Percentiles rank a stretch among this genome's conserved stretches.
Evolutionary conservation across 2,113 vertebrate genomes (phyloP).

Genomic region (Lontra canadensis): DNA sequence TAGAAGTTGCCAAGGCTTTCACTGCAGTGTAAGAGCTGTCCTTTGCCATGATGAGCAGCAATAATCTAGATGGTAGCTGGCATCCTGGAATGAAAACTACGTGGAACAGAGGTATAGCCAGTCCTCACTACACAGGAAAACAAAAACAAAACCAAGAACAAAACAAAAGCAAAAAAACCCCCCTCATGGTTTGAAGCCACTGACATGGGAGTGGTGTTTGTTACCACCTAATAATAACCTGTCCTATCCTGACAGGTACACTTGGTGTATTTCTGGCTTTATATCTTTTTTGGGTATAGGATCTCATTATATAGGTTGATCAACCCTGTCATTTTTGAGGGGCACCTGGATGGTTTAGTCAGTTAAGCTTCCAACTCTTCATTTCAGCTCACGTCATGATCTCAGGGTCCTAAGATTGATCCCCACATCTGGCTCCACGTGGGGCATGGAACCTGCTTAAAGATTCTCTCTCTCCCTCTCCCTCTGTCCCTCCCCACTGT

Average conservation of each 20-base stretch:
- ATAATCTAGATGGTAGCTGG: background rate
- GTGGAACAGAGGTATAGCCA: background rate
- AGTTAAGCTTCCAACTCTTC: background rate
- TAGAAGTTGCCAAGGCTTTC: background rate
- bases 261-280: background rate
- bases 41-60: background rate
- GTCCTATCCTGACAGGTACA: background rate
- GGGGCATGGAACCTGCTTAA: background rate
- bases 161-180: background rate
- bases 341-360: background rate
- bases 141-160: background rate
- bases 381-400: background rate
- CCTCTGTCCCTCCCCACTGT: background rate
- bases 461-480: background rate
- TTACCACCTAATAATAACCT: background rate
- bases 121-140: background rate
- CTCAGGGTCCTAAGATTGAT: background rate
- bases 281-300: background rate
- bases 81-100: background rate
- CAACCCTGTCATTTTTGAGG: background rate
- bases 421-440: background rate
- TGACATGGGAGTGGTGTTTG: background rate
- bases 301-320: background rate
- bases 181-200: background rate
- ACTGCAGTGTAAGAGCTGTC: background rate